Conservation (phyloP, 2,113 vertebrate genomes). For the Pteropus alecto region DNA sequence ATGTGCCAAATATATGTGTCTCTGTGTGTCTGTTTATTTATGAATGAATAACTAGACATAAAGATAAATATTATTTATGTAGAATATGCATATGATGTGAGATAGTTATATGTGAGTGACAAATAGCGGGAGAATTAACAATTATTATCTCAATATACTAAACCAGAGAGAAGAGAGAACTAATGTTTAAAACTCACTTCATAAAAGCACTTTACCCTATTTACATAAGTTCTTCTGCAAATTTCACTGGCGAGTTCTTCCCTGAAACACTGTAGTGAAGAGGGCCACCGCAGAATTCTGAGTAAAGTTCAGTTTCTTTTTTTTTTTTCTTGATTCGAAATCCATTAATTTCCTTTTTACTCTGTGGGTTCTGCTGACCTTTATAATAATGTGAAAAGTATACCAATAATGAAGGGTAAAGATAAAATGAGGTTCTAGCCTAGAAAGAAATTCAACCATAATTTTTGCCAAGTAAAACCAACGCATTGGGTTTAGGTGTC, state of each 20-base stretch:
- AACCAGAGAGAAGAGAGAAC: conserved; percentile 32
- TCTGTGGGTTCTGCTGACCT: conserved; percentile 36
- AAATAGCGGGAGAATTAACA: background rate
- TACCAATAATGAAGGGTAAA: conserved; percentile 37
- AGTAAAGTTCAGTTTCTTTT: conserved; percentile 71
- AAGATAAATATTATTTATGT: background rate
- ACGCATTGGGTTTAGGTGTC: background rate
- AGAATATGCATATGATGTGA: background rate
- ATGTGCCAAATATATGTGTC: background rate
- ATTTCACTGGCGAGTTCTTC: conserved; percentile 67
- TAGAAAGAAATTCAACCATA: background rate
- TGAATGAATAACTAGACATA: background rate
- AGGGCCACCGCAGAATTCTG: conserved; percentile 69
- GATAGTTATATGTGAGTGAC: background rate
- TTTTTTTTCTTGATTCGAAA: conserved; percentile 57
- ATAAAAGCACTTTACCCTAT: conserved; percentile 68
- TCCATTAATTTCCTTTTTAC: conserved; percentile 66
- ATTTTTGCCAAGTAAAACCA: conserved; percentile 17
- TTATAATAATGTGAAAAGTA: conserved; percentile 61
- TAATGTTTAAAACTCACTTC: conserved; percentile 69
- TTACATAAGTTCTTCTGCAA: conserved; percentile 75
- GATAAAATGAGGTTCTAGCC: conserved; percentile 32
- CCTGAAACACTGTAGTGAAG: conserved; percentile 39
- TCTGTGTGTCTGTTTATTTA: background rate
- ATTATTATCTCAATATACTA: conserved; percentile 24